These are phyloP conservation scores for Halcyon smyrnensis DNA, from an alignment of 2,797 vertebrate species.

Conservation along the genomic window DNA sequence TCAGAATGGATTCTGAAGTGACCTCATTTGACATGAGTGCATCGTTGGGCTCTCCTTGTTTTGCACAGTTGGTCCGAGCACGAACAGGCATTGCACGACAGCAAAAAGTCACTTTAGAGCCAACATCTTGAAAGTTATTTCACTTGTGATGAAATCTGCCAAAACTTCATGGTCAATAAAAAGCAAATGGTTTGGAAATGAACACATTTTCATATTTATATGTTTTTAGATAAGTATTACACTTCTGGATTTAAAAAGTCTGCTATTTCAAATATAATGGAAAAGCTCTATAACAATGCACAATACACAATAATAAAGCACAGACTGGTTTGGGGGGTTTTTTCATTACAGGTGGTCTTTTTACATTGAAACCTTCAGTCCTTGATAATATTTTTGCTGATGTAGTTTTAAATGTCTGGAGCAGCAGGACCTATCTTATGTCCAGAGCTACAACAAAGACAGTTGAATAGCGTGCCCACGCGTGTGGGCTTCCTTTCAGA, in stretches of 20 bases:
- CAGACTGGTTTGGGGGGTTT: neutral
- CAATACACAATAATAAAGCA: neutral
- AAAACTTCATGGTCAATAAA: constrained; percentile 27
- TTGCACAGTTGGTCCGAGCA: neutral
- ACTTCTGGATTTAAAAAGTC: neutral
- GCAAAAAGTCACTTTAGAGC: neutral
- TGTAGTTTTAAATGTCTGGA: neutral
- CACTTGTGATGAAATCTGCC: neutral
- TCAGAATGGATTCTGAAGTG: neutral
- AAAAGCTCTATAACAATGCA: neutral
- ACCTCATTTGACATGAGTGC: neutral
- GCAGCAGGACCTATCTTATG: neutral
- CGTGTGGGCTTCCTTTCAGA: fast-evolving
- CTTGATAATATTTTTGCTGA: neutral
- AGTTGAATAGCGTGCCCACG: neutral
- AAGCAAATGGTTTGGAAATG: constrained; percentile 31
- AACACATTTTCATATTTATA: constrained; percentile 8
- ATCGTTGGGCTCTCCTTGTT: neutral
- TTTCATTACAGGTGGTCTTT: neutral
- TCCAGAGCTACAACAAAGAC: neutral
- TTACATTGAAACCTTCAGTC: neutral
- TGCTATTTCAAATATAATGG: neutral
- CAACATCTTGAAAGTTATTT: constrained; percentile 8
- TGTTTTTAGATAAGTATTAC: neutral
- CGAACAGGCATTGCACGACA: neutral